Conservation (phyloP, 1,140 invertebrate species). For the Bilobella aurantiaca region DNA sequence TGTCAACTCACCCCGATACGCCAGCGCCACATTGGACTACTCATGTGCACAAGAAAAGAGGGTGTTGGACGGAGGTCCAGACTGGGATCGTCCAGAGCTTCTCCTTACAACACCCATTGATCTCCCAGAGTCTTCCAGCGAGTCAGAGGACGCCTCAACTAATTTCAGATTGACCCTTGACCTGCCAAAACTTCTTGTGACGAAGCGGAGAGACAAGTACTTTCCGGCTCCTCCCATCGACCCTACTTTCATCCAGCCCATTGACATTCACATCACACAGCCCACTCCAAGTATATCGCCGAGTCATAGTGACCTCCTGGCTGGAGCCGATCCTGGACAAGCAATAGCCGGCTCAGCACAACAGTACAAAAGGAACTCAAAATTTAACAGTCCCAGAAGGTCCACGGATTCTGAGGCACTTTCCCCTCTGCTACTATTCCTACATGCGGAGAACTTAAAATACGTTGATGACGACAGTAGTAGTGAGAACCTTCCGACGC, state of each 20-base stretch:
- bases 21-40: too few species aligned
- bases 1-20: neutral
- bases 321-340: constrained; percentile 1
- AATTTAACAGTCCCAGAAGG: neutral
- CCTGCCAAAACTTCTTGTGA: neutral
- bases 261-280: constrained; percentile 61
- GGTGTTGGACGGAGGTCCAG: neutral
- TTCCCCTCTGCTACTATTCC: constrained; percentile 22
- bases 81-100: constrained; percentile 24
- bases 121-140: constrained; percentile 3
- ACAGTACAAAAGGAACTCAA: neutral
- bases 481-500: constrained; percentile 33
- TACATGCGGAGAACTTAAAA: constrained; percentile 25
- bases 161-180: neutral
- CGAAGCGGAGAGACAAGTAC: neutral
- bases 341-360: neutral
- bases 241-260: constrained; percentile 52
- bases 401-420: neutral
- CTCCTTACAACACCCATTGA: constrained; percentile 27
- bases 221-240: neutral
- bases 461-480: constrained; percentile 35
- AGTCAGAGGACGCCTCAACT: neutral
- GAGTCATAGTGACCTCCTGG: constrained; percentile 54
- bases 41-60: too few species aligned
- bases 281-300: constrained; percentile 69